Evolutionary conservation across 2,888 invertebrate genomes (phyloP).

Genomic region (Oxycera nigricornis): DNA sequence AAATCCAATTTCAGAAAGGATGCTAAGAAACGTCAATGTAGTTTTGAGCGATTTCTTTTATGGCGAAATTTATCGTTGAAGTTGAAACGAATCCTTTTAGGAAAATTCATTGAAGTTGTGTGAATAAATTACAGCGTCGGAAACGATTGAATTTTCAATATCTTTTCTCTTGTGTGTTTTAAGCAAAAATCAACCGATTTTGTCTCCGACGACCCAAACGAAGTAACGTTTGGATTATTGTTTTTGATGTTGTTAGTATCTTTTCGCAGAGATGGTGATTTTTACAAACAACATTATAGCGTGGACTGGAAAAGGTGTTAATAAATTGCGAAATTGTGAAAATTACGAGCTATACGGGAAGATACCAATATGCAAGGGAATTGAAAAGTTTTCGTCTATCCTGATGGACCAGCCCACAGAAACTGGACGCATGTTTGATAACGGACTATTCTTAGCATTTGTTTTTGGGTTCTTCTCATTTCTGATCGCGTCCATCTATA

Average conservation of each 20-base stretch:
- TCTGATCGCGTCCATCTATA: constrained; percentile 34
- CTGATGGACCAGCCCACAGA: constrained; percentile 26
- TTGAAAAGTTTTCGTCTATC: constrained; percentile 31
- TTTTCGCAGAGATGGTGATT: constrained; percentile 28
- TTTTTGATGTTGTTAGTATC: background rate
- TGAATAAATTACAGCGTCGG: constrained; percentile 19
- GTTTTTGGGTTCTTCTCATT: constrained; percentile 32
- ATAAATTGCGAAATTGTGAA: constrained; percentile 33
- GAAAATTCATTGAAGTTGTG: constrained; percentile 32
- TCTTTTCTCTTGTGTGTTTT: background rate
- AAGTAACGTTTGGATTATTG: background rate
- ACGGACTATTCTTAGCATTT: constrained; percentile 37
- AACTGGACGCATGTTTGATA: constrained; percentile 38
- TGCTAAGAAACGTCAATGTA: constrained; percentile 30
- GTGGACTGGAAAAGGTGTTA: constrained; percentile 28
- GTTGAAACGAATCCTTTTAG: constrained; percentile 12
- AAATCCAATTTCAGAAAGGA: constrained; percentile 14
- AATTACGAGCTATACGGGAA: constrained; percentile 33
- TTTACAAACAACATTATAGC: constrained; percentile 17
- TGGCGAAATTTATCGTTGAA: constrained; percentile 31
- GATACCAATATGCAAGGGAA: constrained; percentile 29
- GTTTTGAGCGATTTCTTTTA: constrained; percentile 33
- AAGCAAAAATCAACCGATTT: background rate
- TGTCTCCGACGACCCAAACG: background rate
- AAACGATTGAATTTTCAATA: background rate